phyloP scores from a whole-genome alignment of 2,888 invertebrate genomes.

The Diadromus collaris region DNA sequence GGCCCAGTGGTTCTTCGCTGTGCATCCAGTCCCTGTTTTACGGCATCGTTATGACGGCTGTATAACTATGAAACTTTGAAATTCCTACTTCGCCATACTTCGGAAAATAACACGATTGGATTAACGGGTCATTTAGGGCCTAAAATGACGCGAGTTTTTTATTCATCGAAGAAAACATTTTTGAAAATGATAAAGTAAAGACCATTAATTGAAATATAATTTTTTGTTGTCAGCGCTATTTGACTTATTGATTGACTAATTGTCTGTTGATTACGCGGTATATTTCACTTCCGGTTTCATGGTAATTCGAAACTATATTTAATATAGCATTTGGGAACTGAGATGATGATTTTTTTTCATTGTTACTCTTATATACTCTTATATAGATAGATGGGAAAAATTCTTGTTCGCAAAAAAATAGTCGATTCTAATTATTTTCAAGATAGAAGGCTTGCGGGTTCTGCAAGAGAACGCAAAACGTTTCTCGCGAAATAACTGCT shows the following conservation, averaged over 20 bases:
- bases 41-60: not conserved
- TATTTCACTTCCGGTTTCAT: too few relatives aligned
- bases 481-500: constrained; percentile 25
- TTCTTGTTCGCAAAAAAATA: not conserved
- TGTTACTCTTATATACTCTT: too few relatives aligned
- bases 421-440: not conserved
- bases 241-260: too few relatives aligned
- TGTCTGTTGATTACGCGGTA: too few relatives aligned
- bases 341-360: not conserved
- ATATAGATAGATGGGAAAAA: not conserved
- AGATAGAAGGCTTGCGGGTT: not conserved
- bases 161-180: too few relatives aligned
- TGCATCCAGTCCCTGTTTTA: constrained; percentile 3
- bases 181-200: too few relatives aligned
- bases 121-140: not conserved
- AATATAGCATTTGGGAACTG: too few relatives aligned
- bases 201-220: too few relatives aligned
- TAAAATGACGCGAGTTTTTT: not conserved
- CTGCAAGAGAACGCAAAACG: constrained; percentile 1
- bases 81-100: not conserved
- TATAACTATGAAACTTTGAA: not conserved
- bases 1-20: constrained; percentile 50
- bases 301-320: too few relatives aligned
- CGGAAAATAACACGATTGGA: not conserved
- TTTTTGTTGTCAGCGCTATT: too few relatives aligned